phyloP scores from a whole-genome alignment of 2,888 invertebrate species.

The Ceramica pisi region DNA sequence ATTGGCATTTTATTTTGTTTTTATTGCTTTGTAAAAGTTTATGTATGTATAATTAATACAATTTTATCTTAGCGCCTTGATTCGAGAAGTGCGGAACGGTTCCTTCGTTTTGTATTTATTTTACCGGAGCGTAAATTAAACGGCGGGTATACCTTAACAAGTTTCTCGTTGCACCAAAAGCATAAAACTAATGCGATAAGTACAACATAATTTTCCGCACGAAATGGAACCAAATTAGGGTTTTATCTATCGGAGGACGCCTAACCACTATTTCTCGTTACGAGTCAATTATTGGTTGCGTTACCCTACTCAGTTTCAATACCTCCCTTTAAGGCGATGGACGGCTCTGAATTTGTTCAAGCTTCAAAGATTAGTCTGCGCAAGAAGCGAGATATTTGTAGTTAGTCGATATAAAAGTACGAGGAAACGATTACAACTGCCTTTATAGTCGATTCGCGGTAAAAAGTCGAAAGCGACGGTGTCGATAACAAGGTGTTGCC shows the following conservation, averaged over 20 bases:
- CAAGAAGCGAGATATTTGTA: constrained; percentile 67
- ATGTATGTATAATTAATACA: constrained; percentile 49
- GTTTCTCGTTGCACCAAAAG: constrained; percentile 24
- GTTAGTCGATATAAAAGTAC: constrained; percentile 65
- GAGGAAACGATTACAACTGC: constrained; percentile 65
- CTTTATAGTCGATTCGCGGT: constrained; percentile 61
- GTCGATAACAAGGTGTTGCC: constrained; percentile 64
- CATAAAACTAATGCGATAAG: constrained; percentile 33
- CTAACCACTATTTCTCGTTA: constrained; percentile 68
- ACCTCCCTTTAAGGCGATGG: constrained; percentile 65
- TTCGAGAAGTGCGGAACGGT: constrained; percentile 19
- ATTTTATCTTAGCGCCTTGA: constrained; percentile 42
- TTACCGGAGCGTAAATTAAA: constrained; percentile 4
- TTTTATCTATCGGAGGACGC: constrained; percentile 53
- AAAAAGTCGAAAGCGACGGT: constrained; percentile 64
- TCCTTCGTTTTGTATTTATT: constrained; percentile 29
- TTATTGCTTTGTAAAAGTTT: constrained; percentile 56
- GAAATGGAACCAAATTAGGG: constrained; percentile 53
- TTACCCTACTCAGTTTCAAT: constrained; percentile 74
- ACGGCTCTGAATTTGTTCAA: constrained; percentile 70
- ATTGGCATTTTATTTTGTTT: constrained; percentile 54
- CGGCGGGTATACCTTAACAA: constrained; percentile 2
- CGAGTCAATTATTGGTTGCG: constrained; percentile 81
- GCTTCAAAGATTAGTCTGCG: constrained; percentile 67
- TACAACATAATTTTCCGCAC: constrained; percentile 52